Conservation (phyloP, 2,797 vertebrate species). For the Cercopithecus petaurista region DNA sequence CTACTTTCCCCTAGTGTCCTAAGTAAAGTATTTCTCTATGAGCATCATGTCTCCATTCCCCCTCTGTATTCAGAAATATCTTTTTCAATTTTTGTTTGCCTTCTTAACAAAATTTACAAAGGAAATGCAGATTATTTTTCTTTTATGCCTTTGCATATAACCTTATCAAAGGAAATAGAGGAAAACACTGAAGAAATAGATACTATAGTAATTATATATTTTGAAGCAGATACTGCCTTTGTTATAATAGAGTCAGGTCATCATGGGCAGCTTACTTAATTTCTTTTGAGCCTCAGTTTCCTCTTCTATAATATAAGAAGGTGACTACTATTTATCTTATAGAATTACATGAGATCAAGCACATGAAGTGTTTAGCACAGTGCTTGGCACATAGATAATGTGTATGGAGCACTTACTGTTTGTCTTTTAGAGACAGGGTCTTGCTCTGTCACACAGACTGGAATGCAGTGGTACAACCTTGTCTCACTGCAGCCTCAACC, state of each 20-base stretch:
- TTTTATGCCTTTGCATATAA: slow-evolving; percentile 13
- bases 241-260: not conserved
- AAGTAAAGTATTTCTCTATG: not conserved
- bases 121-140: slow-evolving; percentile 16
- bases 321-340: not conserved
- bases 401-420: not conserved
- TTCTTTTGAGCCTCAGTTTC: not conserved
- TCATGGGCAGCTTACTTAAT: not conserved
- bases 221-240: slow-evolving; percentile 48
- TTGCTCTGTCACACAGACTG: not conserved
- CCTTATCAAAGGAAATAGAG: not conserved
- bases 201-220: not conserved
- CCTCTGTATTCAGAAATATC: not conserved
- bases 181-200: slow-evolving; percentile 36
- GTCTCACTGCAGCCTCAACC: not conserved
- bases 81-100: not conserved
- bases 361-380: not conserved
- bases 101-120: slow-evolving; percentile 43
- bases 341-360: not conserved
- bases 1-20: not conserved
- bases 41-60: not conserved
- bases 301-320: not conserved
- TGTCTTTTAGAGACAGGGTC: not conserved
- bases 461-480: not conserved
- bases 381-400: not conserved